A percentile compares a stretch with the other conserved stretches of the same genome.
Evolutionary conservation across 2,888 invertebrate species (phyloP).

Genomic region (Shargacucullia verbasci): DNA sequence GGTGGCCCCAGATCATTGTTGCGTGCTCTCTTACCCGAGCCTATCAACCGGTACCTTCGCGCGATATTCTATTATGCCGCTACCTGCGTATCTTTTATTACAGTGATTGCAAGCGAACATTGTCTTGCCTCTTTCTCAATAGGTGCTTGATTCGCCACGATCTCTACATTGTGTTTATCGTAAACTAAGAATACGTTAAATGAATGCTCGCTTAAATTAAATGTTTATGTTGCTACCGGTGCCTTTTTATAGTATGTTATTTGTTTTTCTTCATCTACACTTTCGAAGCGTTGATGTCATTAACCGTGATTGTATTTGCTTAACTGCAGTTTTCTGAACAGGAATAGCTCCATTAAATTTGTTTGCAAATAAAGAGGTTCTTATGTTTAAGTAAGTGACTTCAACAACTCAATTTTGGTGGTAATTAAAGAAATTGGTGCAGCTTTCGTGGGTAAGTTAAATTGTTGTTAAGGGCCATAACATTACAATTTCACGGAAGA

Average conservation of each 20-base stretch:
- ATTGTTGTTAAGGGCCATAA: slow-evolving; percentile 82
- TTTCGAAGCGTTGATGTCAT: slow-evolving; percentile 70
- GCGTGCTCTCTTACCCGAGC: slow-evolving; percentile 14
- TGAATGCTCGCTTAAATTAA: slow-evolving; percentile 50
- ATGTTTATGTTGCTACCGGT: slow-evolving; percentile 63
- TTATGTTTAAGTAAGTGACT: slow-evolving; percentile 77
- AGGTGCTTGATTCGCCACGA: slow-evolving; percentile 18
- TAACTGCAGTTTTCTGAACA: slow-evolving; percentile 64
- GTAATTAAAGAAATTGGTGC: slow-evolving; percentile 84
- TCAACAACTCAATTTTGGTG: slow-evolving; percentile 74
- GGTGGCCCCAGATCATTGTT: slow-evolving; percentile 56
- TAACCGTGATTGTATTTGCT: slow-evolving; percentile 74
- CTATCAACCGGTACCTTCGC: slow-evolving; percentile 13
- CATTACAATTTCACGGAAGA: slow-evolving; percentile 86
- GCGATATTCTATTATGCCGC: slow-evolving; percentile 11
- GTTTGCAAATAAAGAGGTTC: slow-evolving; percentile 76
- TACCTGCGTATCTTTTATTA: slow-evolving; percentile 19
- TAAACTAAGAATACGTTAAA: slow-evolving; percentile 17
- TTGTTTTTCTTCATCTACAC: slow-evolving; percentile 64
- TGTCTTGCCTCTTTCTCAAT: slow-evolving; percentile 19
- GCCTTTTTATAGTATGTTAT: slow-evolving; percentile 57
- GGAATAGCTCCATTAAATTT: slow-evolving; percentile 73
- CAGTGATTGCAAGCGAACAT: slow-evolving; percentile 26
- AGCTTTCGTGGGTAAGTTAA: slow-evolving; percentile 77
- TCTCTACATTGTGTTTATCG: slow-evolving; percentile 25